These are phyloP conservation scores for Erebia palarica DNA, from an alignment of 2,888 invertebrate species.

Conservation along the genomic window DNA sequence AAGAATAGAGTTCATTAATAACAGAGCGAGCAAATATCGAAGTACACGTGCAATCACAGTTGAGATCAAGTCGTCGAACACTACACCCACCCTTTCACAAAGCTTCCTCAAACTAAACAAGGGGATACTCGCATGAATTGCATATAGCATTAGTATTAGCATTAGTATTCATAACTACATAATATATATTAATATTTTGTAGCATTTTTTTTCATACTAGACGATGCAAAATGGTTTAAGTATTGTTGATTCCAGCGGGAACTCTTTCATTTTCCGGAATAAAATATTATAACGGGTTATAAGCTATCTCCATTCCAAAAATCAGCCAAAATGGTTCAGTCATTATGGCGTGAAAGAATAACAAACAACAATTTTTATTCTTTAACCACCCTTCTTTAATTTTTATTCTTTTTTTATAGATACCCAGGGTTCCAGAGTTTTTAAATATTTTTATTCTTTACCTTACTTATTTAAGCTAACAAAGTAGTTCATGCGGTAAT, in stretches of 20 bases:
- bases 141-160: not conserved
- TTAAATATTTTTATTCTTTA: constrained; percentile 35
- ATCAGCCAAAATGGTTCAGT: no score
- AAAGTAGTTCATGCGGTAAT: not conserved
- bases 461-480: constrained; percentile 3
- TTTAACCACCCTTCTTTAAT: no score
- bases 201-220: no score
- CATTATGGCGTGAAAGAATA: no score
- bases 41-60: not conserved
- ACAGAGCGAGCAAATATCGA: not conserved
- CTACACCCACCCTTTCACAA: not conserved
- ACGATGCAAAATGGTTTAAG: no score
- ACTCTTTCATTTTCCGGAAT: no score
- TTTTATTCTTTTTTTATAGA: constrained; percentile 12
- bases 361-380: no score
- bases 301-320: no score
- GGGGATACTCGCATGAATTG: not conserved
- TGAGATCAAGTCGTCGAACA: not conserved
- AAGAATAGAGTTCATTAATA: constrained; percentile 12
- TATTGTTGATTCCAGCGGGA: no score
- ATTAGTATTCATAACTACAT: no score
- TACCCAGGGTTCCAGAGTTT: constrained; percentile 35
- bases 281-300: no score
- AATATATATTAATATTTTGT: no score
- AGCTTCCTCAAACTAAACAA: not conserved